A percentile compares a stretch with the other conserved stretches of the same genome.
Conservation (phyloP, 2,888 invertebrate species). For the Eristalinus sepulchralis region DNA sequence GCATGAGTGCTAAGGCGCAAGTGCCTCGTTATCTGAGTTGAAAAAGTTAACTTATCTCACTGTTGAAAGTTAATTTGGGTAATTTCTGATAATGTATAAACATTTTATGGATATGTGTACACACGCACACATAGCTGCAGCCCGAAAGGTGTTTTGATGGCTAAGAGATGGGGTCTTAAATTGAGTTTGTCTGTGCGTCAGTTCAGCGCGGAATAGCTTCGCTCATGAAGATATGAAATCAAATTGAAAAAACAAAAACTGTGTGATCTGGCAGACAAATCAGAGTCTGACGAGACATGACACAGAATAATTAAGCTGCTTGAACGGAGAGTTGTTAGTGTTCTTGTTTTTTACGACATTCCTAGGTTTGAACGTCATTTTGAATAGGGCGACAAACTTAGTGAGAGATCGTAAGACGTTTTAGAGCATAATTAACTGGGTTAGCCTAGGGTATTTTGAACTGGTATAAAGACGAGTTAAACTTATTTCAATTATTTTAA, state of each 20-base stretch:
- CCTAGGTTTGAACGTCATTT: background rate
- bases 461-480: too few species aligned
- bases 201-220: background rate
- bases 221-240: background rate
- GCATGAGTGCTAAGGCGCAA: background rate
- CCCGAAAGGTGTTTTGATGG: background rate
- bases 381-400: too few species aligned
- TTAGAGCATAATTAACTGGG: too few species aligned
- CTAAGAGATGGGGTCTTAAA: background rate
- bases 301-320: background rate
- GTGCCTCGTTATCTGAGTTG: slow-evolving; percentile 16
- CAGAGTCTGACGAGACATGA: background rate
- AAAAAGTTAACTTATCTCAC: slow-evolving; percentile 24
- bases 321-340: background rate
- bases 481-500: too few species aligned
- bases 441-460: too few species aligned
- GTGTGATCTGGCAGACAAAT: background rate
- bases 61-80: slow-evolving; percentile 42
- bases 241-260: too few species aligned
- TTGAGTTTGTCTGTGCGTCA: background rate
- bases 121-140: background rate
- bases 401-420: too few species aligned
- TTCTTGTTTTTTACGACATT: background rate
- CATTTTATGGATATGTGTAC: background rate
- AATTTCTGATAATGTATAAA: slow-evolving; percentile 28